Evolutionary conservation across 2,113 vertebrate genomes (phyloP).

Genomic region (Phaethon lepturus): DNA sequence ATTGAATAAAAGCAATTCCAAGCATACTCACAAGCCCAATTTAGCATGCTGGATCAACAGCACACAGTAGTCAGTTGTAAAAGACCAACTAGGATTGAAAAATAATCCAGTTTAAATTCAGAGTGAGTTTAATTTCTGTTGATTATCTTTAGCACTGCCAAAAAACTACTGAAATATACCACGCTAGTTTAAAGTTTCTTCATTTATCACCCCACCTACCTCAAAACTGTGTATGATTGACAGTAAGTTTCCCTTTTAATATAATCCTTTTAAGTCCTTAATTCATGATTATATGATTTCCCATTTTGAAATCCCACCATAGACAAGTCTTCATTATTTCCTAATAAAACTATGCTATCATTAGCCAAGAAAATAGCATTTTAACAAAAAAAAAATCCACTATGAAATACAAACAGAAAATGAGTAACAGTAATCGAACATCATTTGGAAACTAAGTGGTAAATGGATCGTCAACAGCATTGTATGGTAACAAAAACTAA

Average conservation of each 20-base stretch:
- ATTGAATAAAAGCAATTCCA: background rate
- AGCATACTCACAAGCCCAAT: background rate
- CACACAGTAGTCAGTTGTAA: background rate
- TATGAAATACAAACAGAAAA: background rate
- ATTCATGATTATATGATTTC: background rate
- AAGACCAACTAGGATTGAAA: background rate
- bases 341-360: background rate
- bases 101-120: background rate
- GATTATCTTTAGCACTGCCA: background rate
- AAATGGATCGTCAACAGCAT: background rate
- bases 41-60: background rate
- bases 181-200: background rate
- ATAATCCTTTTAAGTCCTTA: background rate
- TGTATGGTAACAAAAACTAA: background rate
- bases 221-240: fast-evolving
- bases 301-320: background rate
- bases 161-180: background rate
- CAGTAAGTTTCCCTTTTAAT: background rate
- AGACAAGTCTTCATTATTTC: background rate
- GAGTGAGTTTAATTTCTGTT: background rate
- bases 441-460: background rate
- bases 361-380: background rate
- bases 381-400: background rate
- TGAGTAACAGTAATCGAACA: background rate
- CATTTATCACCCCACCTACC: background rate